A percentile compares a stretch with the other conserved stretches of the same genome.
Conservation (phyloP, 2,113 vertebrate species). For the Notothenia rossii region DNA sequence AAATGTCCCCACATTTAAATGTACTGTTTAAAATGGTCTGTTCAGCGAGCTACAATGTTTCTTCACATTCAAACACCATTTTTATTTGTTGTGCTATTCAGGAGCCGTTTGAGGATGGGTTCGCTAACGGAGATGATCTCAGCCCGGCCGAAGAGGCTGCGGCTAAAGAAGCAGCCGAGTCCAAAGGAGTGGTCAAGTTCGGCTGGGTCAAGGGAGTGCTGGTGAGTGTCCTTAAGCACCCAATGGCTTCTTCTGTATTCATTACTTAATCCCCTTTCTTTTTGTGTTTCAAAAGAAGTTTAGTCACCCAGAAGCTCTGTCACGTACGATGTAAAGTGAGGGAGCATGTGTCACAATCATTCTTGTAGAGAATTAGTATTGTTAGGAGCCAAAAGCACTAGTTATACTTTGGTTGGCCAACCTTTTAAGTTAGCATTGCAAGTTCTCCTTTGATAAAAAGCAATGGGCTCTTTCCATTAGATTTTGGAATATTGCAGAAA, state of each 20-base stretch:
- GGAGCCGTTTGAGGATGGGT: conserved; percentile 98
- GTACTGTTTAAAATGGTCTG: neutral
- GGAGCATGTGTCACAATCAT: neutral
- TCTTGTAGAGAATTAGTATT: no score
- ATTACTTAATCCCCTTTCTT: neutral
- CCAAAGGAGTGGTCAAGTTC: conserved; percentile 96
- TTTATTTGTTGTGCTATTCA: conserved; percentile 57
- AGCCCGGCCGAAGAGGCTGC: conserved; percentile 92
- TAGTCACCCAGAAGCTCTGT: neutral
- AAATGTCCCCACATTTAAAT: neutral
- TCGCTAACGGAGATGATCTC: conserved; percentile 95
- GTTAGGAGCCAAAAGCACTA: neutral
- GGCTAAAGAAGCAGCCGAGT: conserved; percentile 88
- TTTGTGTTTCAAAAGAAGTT: neutral
- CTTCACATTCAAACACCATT: neutral
- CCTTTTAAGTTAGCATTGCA: no score
- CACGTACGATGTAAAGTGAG: no score
- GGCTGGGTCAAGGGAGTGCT: conserved; percentile 98
- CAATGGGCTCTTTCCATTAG: no score
- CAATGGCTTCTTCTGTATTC: neutral
- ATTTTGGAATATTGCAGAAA: no score
- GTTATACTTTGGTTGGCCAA: no score
- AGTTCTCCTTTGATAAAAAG: no score
- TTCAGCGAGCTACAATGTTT: neutral
- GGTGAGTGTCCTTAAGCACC: conserved; percentile 81